phyloP scores from a whole-genome alignment of 1,140 invertebrate species.

The Dysdera silvatica region DNA sequence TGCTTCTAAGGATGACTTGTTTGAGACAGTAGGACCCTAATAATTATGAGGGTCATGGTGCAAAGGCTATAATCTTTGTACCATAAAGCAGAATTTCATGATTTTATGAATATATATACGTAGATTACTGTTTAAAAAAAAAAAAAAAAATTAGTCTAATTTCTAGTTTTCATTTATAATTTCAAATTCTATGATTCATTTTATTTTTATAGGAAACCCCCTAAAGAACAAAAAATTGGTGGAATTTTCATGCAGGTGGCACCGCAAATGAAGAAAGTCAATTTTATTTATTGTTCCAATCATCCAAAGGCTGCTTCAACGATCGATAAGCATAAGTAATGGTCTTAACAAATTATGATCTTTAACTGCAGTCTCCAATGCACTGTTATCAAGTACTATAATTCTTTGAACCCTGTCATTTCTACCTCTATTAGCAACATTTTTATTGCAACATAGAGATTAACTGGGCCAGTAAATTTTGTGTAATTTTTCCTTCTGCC shows the following conservation, averaged over 20 bases:
- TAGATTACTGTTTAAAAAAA: too few species aligned
- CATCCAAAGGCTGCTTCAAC: slow-evolving; percentile 88
- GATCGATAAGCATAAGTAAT: slow-evolving; percentile 79
- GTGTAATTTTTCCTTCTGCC: background rate
- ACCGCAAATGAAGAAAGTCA: slow-evolving; percentile 72
- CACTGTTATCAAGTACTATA: too few species aligned
- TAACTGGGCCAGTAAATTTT: background rate
- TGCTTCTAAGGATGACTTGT: too few species aligned
- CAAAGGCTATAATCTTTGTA: too few species aligned
- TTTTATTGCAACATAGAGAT: too few species aligned
- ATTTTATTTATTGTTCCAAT: slow-evolving; percentile 77
- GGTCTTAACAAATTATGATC: too few species aligned
- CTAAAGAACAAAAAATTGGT: slow-evolving; percentile 74
- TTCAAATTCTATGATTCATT: background rate
- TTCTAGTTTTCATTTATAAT: background rate
- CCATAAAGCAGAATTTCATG: too few species aligned
- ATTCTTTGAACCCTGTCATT: too few species aligned
- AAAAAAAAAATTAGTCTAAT: background rate
- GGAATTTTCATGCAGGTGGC: slow-evolving; percentile 82
- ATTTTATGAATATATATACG: too few species aligned
- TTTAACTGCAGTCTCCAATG: slow-evolving; percentile 5
- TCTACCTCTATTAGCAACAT: too few species aligned
- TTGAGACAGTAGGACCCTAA: too few species aligned
- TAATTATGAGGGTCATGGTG: too few species aligned
- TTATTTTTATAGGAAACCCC: slow-evolving; percentile 50